Evolutionary conservation across 2,888 invertebrate genomes (phyloP).

Genomic region (Carabus problematicus): DNA sequence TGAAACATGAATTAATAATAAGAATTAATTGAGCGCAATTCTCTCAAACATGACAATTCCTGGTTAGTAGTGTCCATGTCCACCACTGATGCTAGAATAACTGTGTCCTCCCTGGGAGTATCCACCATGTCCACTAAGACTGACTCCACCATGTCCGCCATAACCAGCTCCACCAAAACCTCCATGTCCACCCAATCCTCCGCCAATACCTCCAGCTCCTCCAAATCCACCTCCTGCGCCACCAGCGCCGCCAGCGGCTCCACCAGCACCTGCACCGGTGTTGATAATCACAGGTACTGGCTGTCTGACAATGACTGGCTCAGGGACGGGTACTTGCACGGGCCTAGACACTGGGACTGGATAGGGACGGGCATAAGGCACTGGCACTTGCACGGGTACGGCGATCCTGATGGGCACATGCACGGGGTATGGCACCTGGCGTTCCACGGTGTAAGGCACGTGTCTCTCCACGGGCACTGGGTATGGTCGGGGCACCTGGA

Average conservation of each 20-base stretch:
- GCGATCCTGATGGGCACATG: slow-evolving; percentile 27
- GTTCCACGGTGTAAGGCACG: slow-evolving; percentile 26
- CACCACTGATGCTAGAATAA: not conserved
- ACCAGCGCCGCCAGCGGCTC: slow-evolving; percentile 16
- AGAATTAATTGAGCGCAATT: not conserved
- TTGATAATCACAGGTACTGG: slow-evolving; percentile 32
- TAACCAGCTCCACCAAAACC: slow-evolving; percentile 17
- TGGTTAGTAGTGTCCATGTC: slow-evolving; percentile 19
- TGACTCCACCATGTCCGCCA: slow-evolving; percentile 23
- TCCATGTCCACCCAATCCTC: slow-evolving; percentile 32
- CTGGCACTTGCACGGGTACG: slow-evolving; percentile 23
- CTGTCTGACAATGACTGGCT: slow-evolving; percentile 23
- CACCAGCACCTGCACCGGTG: slow-evolving; percentile 23
- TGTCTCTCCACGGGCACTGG: slow-evolving; percentile 23
- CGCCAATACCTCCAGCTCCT: slow-evolving; percentile 1
- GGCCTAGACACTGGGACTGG: slow-evolving; percentile 24
- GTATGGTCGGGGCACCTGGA: slow-evolving; percentile 29
- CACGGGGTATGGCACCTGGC: slow-evolving; percentile 27
- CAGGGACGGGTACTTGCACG: slow-evolving; percentile 29
- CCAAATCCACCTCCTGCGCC: slow-evolving; percentile 16
- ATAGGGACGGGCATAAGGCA: slow-evolving; percentile 27
- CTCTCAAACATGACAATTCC: not conserved
- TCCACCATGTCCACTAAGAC: slow-evolving; percentile 9
- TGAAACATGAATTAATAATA: too few species aligned
- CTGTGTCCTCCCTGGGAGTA: slow-evolving; percentile 1